A percentile compares a stretch with the other conserved stretches of the same genome.
These are phyloP conservation scores for Craterocephalus amniculus DNA, from an alignment of 2,797 vertebrate species.

Conservation along the genomic window DNA sequence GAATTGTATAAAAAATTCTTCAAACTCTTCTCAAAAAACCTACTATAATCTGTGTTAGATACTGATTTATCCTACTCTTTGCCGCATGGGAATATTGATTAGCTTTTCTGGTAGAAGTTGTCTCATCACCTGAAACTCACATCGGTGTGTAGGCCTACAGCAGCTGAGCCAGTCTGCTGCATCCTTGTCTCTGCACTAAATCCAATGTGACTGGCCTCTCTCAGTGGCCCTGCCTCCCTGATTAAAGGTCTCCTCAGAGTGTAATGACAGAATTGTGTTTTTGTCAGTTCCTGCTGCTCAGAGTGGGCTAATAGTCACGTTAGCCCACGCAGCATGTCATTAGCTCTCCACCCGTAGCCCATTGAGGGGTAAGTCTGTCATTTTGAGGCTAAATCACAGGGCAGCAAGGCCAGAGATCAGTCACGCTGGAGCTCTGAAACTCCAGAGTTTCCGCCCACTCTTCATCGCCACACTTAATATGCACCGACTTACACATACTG, in stretches of 20 bases:
- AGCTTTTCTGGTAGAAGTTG: not conserved
- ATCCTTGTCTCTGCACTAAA: conserved; percentile 37
- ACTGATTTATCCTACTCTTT: not conserved
- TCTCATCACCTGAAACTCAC: not conserved
- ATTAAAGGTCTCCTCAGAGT: conserved; percentile 81
- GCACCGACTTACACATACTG: conserved; percentile 46
- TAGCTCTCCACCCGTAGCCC: conserved; percentile 76
- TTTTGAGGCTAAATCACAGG: conserved; percentile 82
- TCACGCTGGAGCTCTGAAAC: conserved; percentile 62
- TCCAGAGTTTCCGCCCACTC: conserved; percentile 53
- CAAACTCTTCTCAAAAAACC: not conserved
- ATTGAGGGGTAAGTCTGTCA: conserved; percentile 78
- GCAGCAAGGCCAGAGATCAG: conserved; percentile 69
- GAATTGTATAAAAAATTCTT: not conserved
- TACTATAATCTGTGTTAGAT: not conserved
- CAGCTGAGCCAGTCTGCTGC: conserved; percentile 9
- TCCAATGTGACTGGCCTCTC: conserved; percentile 42
- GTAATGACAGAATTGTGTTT: conserved; percentile 84
- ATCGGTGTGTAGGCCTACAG: not conserved
- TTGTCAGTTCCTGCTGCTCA: conserved; percentile 78
- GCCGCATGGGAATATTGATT: not conserved
- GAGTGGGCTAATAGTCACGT: conserved; percentile 83
- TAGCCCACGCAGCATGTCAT: conserved; percentile 80
- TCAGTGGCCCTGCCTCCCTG: conserved; percentile 67
- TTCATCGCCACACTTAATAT: conserved; percentile 63